Evolutionary conservation across 2,888 invertebrate species (phyloP).

Genomic region (Melolontha melolontha): DNA sequence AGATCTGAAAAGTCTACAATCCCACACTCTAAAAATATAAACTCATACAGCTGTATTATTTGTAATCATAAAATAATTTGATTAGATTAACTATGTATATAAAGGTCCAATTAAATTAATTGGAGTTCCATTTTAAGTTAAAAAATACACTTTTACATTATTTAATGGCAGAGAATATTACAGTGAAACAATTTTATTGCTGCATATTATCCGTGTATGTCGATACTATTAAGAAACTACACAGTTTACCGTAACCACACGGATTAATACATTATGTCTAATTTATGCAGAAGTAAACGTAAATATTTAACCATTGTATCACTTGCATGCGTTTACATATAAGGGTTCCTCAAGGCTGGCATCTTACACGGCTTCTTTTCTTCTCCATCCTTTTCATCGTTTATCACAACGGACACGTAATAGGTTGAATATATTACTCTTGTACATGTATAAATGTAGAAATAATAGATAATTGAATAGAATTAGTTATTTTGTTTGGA

Average conservation of each 20-base stretch:
- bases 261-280: constrained; percentile 23
- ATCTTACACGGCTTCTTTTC: constrained; percentile 25
- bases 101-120: too few relatives aligned
- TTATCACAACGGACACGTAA: constrained; percentile 16
- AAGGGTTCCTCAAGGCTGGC: constrained; percentile 27
- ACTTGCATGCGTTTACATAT: constrained; percentile 9
- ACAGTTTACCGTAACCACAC: not conserved
- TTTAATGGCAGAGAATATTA: too few relatives aligned
- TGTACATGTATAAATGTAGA: not conserved
- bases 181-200: too few relatives aligned
- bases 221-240: constrained; percentile 7
- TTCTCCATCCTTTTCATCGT: constrained; percentile 11
- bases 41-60: too few relatives aligned
- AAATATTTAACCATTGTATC: constrained; percentile 28
- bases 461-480: constrained; percentile 15
- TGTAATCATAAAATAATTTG: too few relatives aligned
- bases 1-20: too few relatives aligned
- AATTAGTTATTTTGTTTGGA: constrained; percentile 2
- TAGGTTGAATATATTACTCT: constrained; percentile 9
- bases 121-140: too few relatives aligned
- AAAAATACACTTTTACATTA: too few relatives aligned
- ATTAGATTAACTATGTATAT: too few relatives aligned
- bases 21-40: too few relatives aligned
- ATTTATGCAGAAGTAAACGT: constrained; percentile 21
- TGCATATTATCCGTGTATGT: not conserved